A percentile compares a stretch with the other conserved stretches of the same genome.
These are phyloP conservation scores for Entelurus aequoreus DNA, from an alignment of 2,113 vertebrate species.

Conservation along the genomic window DNA sequence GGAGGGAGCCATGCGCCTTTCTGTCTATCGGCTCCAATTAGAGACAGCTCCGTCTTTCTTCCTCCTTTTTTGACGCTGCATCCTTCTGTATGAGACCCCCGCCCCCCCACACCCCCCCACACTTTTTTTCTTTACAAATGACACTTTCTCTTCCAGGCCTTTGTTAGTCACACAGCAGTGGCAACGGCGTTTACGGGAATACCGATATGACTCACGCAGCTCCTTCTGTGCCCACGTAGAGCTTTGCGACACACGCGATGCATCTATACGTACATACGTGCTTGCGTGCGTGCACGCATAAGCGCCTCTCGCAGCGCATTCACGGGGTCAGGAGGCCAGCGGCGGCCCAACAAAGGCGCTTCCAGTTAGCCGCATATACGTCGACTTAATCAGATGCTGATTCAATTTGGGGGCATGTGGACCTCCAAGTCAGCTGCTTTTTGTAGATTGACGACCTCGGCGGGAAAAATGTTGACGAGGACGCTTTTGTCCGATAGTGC, in stretches of 20 bases:
- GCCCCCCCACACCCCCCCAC: conserved; percentile 7
- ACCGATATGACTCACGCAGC: conserved; percentile 53
- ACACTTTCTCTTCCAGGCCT: conserved; percentile 18
- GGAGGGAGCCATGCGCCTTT: conserved; percentile 60
- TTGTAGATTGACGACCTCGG: conserved; percentile 39
- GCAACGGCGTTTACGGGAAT: conserved; percentile 40
- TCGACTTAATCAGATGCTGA: conserved; percentile 54
- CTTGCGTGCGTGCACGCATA: not conserved
- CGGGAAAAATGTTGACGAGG: conserved; percentile 25
- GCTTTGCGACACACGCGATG: conserved; percentile 54
- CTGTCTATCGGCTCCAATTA: conserved; percentile 68
- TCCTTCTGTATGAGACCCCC: conserved; percentile 28
- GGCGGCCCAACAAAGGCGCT: conserved; percentile 40
- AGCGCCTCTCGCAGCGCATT: conserved; percentile 11
- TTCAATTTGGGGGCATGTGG: conserved; percentile 46
- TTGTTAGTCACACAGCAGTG: conserved; percentile 35
- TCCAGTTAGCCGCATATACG: conserved; percentile 47
- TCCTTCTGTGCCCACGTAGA: conserved; percentile 33
- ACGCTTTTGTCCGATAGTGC: no score
- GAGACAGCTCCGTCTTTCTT: conserved; percentile 50
- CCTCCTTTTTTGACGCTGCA: conserved; percentile 28
- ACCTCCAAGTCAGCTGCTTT: conserved; percentile 45
- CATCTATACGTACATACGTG: not conserved
- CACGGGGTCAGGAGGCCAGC: conserved; percentile 26
- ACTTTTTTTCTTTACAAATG: conserved; percentile 40